Conservation (phyloP, 2,888 invertebrate genomes). For the Cephus pulcher region DNA sequence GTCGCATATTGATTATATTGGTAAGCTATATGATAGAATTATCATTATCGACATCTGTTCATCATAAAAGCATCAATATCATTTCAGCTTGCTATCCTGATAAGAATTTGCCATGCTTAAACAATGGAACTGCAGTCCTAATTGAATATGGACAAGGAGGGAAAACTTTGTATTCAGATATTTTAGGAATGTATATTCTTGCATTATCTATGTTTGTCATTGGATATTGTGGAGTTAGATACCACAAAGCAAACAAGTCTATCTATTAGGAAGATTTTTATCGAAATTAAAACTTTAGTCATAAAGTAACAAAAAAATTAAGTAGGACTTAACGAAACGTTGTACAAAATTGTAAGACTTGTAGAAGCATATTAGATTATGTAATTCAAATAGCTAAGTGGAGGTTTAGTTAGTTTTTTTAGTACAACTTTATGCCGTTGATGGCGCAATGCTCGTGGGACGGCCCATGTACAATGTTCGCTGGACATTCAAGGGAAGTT, state of each 20-base stretch:
- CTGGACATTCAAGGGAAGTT: too few relatives aligned
- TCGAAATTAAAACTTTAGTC: too few relatives aligned
- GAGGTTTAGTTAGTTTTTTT: too few relatives aligned
- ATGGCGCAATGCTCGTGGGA: too few relatives aligned
- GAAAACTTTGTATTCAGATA: slow-evolving; percentile 34
- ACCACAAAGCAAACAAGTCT: slow-evolving; percentile 30
- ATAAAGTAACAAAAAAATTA: neutral
- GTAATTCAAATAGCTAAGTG: too few relatives aligned
- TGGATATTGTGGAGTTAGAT: slow-evolving; percentile 41
- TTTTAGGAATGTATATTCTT: slow-evolving; percentile 34
- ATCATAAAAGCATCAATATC: neutral
- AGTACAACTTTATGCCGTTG: too few relatives aligned
- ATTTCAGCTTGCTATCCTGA: slow-evolving; percentile 38
- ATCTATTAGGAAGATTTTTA: slow-evolving; percentile 19
- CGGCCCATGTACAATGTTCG: too few relatives aligned
- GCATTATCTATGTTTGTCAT: slow-evolving; percentile 34
- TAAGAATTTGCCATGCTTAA: slow-evolving; percentile 35
- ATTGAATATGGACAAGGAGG: slow-evolving; percentile 40
- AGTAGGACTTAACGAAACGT: neutral
- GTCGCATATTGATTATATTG: slow-evolving; percentile 67
- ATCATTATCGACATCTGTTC: neutral
- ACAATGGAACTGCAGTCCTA: slow-evolving; percentile 41
- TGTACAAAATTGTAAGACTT: too few relatives aligned
- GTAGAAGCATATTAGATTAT: too few relatives aligned
- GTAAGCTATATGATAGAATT: slow-evolving; percentile 51